Evolutionary conservation across 2,888 invertebrate species (phyloP), one percentile per base, ranked within the genome.

Genomic region (Patella depressa): DNA sequence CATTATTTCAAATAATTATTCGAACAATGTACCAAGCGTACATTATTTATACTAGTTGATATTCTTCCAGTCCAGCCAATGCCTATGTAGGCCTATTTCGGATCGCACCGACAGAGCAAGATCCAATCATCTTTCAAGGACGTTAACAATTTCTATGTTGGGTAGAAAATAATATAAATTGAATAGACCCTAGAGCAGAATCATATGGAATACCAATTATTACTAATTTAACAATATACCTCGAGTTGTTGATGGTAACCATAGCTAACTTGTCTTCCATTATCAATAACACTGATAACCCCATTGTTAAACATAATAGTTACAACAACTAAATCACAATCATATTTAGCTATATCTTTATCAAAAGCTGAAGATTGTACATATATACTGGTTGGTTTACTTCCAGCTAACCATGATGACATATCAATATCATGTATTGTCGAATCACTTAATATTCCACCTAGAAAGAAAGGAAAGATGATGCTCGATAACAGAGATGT

Each of bases 161-260:
- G 34, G 34, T 45, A 45, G 4, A 9, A 45, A 45, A 45, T 9
- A 45, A 9, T 45, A 45, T 45, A 9, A 45, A 45, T 45, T 45
- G 45, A 45, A 45, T 45, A 1, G 45, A 45, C 45, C 45, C 45
- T 7, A 45, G 9, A 45, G 45, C 45, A 45, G 45, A 45, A 9
- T 9, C 45, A 9, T 45, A 54, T 65, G 70, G 57, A 19, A 34
- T 53, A 24, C 53, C 54, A 53, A 74, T 15, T n/a, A 59, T 17
- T 55, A 73, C 15, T 17, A 19, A 17, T 4, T 53, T 14, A 19
- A 3, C 4, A 74, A 53, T 2, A 73, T 78, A 92, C 92, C 91
- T 95, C 95, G 0, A 95, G 87, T 82, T 95, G 92, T 89, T 95
- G 95, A 82, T 95, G 95, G 84, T 95, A 95, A 0, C 95, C 95